phyloP scores from a whole-genome alignment of 2,888 invertebrate genomes.

The Caenorhabditis japonica region DNA sequence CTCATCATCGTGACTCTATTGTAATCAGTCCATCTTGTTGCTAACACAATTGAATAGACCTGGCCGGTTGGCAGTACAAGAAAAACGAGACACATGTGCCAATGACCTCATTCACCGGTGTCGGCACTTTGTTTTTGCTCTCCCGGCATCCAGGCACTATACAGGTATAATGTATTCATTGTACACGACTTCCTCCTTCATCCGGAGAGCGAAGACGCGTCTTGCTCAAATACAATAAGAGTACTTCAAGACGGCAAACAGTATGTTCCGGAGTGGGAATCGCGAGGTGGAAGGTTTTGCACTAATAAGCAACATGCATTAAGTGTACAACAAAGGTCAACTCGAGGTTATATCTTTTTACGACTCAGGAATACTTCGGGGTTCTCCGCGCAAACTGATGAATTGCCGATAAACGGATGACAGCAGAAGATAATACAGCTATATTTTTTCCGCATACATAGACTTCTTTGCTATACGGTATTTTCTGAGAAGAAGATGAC shows the following conservation, averaged over 20 bases:
- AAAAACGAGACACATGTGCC: conserved; percentile 46
- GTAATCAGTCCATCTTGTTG: conserved; percentile 42
- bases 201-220: conserved; percentile 33
- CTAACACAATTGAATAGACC: conserved; percentile 48
- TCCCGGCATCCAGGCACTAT: conserved; percentile 29
- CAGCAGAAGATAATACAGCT: conserved; percentile 51
- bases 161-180: conserved; percentile 52
- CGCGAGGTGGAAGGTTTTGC: conserved; percentile 13
- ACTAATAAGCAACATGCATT: conserved; percentile 47
- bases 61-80: conserved; percentile 24
- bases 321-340: conserved; percentile 43
- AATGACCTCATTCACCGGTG: conserved; percentile 43
- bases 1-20: conserved; percentile 49
- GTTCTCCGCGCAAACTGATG: conserved; percentile 4
- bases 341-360: conserved; percentile 42
- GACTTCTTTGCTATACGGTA: conserved; percentile 14
- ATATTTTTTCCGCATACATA: conserved; percentile 37
- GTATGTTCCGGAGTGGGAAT: conserved; percentile 2
- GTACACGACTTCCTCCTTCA: conserved; percentile 51
- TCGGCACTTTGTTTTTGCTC: conserved; percentile 53
- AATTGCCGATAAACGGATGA: conserved; percentile 50
- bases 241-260: conserved; percentile 33
- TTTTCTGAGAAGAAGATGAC: conserved; percentile 23
- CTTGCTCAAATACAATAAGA: conserved; percentile 42
- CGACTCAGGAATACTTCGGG: conserved; percentile 37